A percentile compares a stretch with the other conserved stretches of the same genome.
Conservation (phyloP, 2,888 invertebrate genomes). For the Perizoma affinitatum region DNA sequence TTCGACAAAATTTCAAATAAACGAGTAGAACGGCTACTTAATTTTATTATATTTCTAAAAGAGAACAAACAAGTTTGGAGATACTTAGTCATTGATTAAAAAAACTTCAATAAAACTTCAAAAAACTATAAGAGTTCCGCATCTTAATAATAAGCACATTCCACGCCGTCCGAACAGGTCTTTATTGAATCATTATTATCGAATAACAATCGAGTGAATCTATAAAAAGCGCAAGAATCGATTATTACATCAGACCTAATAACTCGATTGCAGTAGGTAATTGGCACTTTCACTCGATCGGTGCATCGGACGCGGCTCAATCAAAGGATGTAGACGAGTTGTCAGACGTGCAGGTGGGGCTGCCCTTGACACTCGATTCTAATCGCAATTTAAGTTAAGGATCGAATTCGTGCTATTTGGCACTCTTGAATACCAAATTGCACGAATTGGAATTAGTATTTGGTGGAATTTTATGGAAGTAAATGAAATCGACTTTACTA, state of each 20-base stretch:
- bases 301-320: slow-evolving; percentile 49
- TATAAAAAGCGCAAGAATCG: slow-evolving; percentile 67
- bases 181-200: slow-evolving; percentile 51
- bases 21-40: too few species aligned
- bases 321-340: slow-evolving; percentile 46
- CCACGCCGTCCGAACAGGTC: slow-evolving; percentile 25
- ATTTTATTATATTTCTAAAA: too few species aligned
- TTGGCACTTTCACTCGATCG: slow-evolving; percentile 74
- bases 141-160: slow-evolving; percentile 21
- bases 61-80: too few species aligned
- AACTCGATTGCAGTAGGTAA: slow-evolving; percentile 68
- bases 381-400: too few species aligned
- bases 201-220: slow-evolving; percentile 53
- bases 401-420: too few species aligned
- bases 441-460: too few species aligned
- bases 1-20: too few species aligned
- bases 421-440: too few species aligned
- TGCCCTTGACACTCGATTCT: too few species aligned
- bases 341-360: neutral
- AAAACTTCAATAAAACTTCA: too few species aligned
- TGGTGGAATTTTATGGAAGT: too few species aligned
- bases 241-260: slow-evolving; percentile 75
- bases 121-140: slow-evolving; percentile 19
- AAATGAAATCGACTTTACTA: too few species aligned
- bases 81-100: neutral